Evolutionary conservation across 2,888 invertebrate genomes (phyloP).

Genomic region (Brachypalpus laphriformis): DNA sequence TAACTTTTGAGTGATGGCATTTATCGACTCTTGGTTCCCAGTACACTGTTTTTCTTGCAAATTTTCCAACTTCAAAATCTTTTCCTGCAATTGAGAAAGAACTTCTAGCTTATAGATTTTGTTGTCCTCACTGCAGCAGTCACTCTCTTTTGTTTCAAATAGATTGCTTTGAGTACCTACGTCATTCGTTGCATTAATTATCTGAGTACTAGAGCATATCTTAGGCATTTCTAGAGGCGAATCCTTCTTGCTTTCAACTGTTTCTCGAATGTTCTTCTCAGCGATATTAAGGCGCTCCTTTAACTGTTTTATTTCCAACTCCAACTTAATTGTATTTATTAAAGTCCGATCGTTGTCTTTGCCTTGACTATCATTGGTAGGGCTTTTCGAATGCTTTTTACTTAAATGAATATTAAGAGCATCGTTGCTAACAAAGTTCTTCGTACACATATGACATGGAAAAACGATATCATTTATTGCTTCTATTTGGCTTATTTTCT

Average conservation of each 20-base stretch:
- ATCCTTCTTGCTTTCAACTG: conserved; percentile 44
- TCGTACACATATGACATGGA: conserved; percentile 81
- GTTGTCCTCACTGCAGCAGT: neutral
- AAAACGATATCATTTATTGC: conserved; percentile 80
- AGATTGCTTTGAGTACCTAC: conserved; percentile 41
- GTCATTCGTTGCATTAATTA: conserved; percentile 15
- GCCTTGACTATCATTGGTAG: conserved; percentile 68
- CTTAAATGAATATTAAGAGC: conserved; percentile 81
- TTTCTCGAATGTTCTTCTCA: conserved; percentile 84
- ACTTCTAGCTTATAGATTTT: neutral
- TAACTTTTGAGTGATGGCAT: conserved; percentile 31
- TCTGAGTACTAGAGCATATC: conserved; percentile 28
- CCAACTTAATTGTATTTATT: conserved; percentile 86
- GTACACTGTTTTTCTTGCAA: conserved; percentile 7
- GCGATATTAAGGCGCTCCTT: conserved; percentile 86
- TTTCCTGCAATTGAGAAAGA: conserved; percentile 31
- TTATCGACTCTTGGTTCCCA: conserved; percentile 30
- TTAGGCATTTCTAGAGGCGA: conserved; percentile 37
- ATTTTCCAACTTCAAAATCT: conserved; percentile 33
- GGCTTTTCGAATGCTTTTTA: conserved; percentile 77
- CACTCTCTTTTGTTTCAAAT: conserved; percentile 29
- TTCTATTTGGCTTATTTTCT: conserved; percentile 80
- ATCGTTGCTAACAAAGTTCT: conserved; percentile 82
- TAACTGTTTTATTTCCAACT: conserved; percentile 86
- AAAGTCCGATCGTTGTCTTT: conserved; percentile 81